Conservation (phyloP, 2,888 invertebrate genomes). For the Hemithea aestivaria region DNA sequence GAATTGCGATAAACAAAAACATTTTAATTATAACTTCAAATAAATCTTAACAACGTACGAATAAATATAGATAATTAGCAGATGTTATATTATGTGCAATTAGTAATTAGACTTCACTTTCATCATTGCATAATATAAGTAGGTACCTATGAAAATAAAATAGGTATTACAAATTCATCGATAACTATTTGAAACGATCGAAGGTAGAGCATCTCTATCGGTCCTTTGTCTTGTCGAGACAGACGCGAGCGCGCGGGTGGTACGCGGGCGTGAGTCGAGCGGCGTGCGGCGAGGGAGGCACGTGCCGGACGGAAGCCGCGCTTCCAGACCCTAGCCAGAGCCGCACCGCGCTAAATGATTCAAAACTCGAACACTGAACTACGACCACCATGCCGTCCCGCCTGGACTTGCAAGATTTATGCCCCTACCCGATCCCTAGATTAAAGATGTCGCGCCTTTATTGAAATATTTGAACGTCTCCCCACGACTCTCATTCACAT, state of each 20-base stretch:
- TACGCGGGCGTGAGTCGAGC: conserved; percentile 28
- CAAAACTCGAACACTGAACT: conserved; percentile 56
- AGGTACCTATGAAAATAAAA: too few relatives aligned
- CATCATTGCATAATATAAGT: too few relatives aligned
- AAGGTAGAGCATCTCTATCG: conserved; percentile 46
- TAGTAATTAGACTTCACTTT: too few relatives aligned
- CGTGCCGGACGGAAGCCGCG: conserved; percentile 78
- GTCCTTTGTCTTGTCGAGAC: conserved; percentile 79
- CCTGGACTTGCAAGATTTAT: conserved; percentile 77
- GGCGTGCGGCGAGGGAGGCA: conserved; percentile 48
- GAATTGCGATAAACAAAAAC: too few relatives aligned
- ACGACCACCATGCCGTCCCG: conserved; percentile 23
- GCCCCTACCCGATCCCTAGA: conserved; percentile 75
- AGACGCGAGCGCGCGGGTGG: conserved; percentile 55
- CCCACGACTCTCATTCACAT: conserved; percentile 51
- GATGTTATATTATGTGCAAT: too few relatives aligned
- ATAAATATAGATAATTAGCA: too few relatives aligned
- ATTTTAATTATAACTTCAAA: too few relatives aligned
- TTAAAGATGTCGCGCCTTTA: conserved; percentile 78
- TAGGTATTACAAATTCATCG: conserved; percentile 19
- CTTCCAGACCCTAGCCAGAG: conserved; percentile 44
- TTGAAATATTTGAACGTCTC: conserved; percentile 71
- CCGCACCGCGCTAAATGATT: conserved; percentile 76
- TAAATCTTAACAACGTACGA: too few relatives aligned
- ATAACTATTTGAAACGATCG: conserved; percentile 23